phyloP scores from a whole-genome alignment of 2,797 vertebrate species.

The Natrix natrix region DNA sequence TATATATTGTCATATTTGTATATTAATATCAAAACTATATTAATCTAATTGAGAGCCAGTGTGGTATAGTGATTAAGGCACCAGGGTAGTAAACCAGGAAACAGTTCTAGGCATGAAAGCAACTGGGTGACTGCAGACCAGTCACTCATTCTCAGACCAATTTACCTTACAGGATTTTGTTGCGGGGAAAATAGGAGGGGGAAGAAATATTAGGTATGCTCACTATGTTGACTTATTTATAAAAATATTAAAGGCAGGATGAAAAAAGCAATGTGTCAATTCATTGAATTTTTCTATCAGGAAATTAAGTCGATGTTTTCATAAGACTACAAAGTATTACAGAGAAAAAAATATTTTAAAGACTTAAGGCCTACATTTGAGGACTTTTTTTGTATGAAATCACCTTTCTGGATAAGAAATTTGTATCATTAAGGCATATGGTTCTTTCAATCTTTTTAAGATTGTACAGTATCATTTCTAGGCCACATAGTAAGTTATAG shows the following conservation, averaged over 20 bases:
- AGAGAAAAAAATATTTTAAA: neutral
- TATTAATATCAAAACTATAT: neutral
- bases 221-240: neutral
- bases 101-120: neutral
- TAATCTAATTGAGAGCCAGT: neutral
- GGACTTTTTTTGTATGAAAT: rapidly evolving
- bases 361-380: neutral
- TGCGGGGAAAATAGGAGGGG: neutral
- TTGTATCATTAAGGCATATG: neutral
- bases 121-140: neutral
- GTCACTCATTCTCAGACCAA: neutral
- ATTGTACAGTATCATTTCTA: neutral
- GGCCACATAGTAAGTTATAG: neutral
- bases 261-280: neutral
- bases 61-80: neutral
- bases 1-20: neutral
- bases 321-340: neutral
- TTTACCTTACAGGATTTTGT: neutral
- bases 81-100: neutral
- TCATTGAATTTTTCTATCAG: neutral
- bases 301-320: neutral
- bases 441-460: neutral
- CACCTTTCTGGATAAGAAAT: neutral
- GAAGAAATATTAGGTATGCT: neutral
- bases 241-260: neutral